A percentile compares a stretch with the other conserved stretches of the same genome.
Evolutionary conservation across 2,797 vertebrate species (phyloP).

Genomic region (Cheirogaleus major): DNA sequence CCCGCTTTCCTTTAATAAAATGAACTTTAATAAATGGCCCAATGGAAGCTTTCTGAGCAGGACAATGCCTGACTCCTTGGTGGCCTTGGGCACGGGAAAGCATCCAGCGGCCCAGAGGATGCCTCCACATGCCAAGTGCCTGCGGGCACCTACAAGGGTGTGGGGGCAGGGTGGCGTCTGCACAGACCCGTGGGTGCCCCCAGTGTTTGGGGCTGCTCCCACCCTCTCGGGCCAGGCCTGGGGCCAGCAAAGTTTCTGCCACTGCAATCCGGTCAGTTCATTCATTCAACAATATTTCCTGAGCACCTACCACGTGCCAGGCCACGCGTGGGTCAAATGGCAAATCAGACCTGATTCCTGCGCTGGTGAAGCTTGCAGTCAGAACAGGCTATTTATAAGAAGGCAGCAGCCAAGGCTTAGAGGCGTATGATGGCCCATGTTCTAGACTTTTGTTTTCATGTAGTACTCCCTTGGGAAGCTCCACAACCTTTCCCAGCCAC

Average conservation of each 20-base stretch:
- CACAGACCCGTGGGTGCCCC: conserved; percentile 63
- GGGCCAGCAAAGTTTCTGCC: background rate
- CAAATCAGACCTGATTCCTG: background rate
- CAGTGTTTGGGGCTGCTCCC: background rate
- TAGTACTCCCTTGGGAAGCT: background rate
- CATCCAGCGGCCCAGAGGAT: conserved; percentile 68
- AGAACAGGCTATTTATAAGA: background rate
- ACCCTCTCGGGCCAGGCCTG: conserved; percentile 63
- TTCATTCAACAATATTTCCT: background rate
- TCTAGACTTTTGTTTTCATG: background rate
- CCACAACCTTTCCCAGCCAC: background rate
- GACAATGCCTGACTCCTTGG: conserved; percentile 84
- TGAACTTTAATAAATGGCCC: conserved; percentile 86
- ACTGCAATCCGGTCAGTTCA: too few species aligned
- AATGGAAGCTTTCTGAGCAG: conserved; percentile 86
- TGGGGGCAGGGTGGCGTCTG: conserved; percentile 58
- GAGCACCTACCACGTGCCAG: background rate
- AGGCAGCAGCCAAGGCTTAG: background rate
- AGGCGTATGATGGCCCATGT: background rate
- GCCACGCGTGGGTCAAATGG: background rate
- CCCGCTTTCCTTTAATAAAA: conserved; percentile 89
- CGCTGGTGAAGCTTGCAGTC: background rate
- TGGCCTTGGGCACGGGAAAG: conserved; percentile 81
- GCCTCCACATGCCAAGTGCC: conserved; percentile 57
- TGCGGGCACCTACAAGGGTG: conserved; percentile 33